Base-by-base conservation (phyloP, 2,113 vertebrate species). In the Chrysochloris asiatica region DNA sequence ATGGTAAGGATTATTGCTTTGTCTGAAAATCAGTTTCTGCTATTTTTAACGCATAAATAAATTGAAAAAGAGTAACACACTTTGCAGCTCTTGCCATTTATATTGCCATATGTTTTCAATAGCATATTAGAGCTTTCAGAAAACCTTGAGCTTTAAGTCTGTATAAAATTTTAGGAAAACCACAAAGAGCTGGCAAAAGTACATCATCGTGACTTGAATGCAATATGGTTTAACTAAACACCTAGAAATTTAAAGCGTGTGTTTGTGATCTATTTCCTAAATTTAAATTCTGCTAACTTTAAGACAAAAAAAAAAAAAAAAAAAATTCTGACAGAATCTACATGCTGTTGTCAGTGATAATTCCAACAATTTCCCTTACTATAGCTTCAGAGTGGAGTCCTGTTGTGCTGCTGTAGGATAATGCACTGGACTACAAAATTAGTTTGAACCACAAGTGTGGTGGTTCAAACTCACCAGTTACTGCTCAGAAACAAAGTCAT, bases 31-130 rank as follows among this genome's bases (percentile, higher is more conserved):
- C 38, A 83, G 38, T 91, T 96, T 96, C 65, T 96, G 59, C 50
- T 83, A 33, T 45, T 96, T 97, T 98, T 97, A 96, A 96, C 88
- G 48, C 78, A 65, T 88, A 95, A 65, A n/a, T 45, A 94, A 72
- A 3, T 79, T 92, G 89, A 93, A 96, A n/a, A 95, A 77, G 77
- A 33, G 48, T 79, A 93, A 91, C 36, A 21, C 13, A 61, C 22
- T 92, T 56, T 83, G 65, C 21, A 88, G 13, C 6, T 89, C 77
- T 79, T 81, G 93, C 65, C 38, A 82, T 45, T 93, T 92, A 90
- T 89, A 21, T 76, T 96, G 88, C 48, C 65, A 17, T 89, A 56
- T 56, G 59, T 43, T 92, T 50, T 26, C 28, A 83, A 85, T 73
- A 96, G 71, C 36, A 89, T 30, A 61, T 87, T 79, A 83, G 83